A percentile compares a stretch with the other conserved stretches of the same genome.
Conservation (phyloP, 2,113 vertebrate species). For the Pampusana beccarii region DNA sequence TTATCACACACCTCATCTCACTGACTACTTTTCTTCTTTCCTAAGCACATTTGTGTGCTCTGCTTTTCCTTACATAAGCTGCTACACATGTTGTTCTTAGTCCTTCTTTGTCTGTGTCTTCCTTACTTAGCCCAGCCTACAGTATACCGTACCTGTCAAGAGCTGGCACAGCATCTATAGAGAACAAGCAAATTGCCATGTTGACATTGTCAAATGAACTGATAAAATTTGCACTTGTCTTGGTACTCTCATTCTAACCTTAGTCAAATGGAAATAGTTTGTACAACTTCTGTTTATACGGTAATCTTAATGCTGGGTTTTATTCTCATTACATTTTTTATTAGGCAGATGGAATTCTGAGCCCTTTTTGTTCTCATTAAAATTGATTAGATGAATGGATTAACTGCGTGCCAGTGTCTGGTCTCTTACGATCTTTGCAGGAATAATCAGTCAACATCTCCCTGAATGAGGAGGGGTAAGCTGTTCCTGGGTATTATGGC, state of each 20-base stretch:
- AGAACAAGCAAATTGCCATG: neutral
- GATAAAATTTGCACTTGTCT: neutral
- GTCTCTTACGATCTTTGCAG: neutral
- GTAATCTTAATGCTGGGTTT: neutral
- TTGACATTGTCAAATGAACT: neutral
- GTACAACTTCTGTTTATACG: constrained; percentile 9
- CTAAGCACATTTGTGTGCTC: neutral
- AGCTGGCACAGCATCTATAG: neutral
- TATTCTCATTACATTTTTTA: constrained; percentile 1
- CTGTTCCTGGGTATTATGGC: neutral
- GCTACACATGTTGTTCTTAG: neutral
- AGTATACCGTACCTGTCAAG: neutral
- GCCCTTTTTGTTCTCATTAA: constrained; percentile 18
- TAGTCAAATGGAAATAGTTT: neutral
- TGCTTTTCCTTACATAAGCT: neutral
- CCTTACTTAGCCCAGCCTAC: neutral
- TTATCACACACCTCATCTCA: neutral
- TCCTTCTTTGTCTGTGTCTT: neutral
- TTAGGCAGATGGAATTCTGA: constrained; percentile 18
- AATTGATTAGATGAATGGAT: constrained; percentile 37
- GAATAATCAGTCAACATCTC: neutral
- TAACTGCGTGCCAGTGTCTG: neutral
- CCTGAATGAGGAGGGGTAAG: neutral
- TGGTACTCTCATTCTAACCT: neutral
- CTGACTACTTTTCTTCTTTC: neutral